Evolutionary conservation across 1,140 invertebrate genomes (phyloP), one percentile per base, ranked within the genome.

Genomic region (Mamestra configurata): DNA sequence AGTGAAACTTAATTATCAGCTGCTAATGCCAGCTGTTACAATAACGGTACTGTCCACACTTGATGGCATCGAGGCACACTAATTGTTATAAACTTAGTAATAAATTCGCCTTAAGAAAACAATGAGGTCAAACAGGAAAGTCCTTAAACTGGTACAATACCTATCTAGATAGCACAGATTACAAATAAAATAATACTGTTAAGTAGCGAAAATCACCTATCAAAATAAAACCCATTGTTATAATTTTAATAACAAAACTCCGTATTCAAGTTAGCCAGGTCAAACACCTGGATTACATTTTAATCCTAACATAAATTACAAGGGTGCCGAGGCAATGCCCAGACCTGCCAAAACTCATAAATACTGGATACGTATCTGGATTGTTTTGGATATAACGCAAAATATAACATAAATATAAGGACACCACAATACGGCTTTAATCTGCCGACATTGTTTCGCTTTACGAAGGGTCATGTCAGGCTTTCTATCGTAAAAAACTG

Each of bases 301-400:
- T 11, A 53, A 55, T 55, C 51, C 46, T 40, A 55, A 4, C 31
- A 24, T 72, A 53, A 72, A 72, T 53, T 51, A 37, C 27, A 35
- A 31, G 22, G 24, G 70, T 53, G 20, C 70, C 37, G 61, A 66
- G 49, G 53, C 31, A 73, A 75, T 43, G 27, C 72, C 53, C 20
- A 57, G 55, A 43, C 35, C 18, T 61, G 55, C 37, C 72, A 27
- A 75, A 75, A 43, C 55, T 75, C 72, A 59, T 75, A 75, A 75
- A 75, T 75, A 75, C 53, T 61, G 35, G 31, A 75, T 35, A 59
- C 37, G 53, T 75, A 75, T 75, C 72, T 75, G 53, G 53, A 75
- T 73, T 73, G 70, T 70, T 22, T 22, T 43, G 70, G 27, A 35
- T 51, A 55, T 70, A 70, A 70, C 66, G 66, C 49, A 15, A 43